Percentiles rank a stretch among this genome's conserved stretches.
phyloP scores from a whole-genome alignment of 2,113 vertebrate genomes.

The Vulpes vulpes region DNA sequence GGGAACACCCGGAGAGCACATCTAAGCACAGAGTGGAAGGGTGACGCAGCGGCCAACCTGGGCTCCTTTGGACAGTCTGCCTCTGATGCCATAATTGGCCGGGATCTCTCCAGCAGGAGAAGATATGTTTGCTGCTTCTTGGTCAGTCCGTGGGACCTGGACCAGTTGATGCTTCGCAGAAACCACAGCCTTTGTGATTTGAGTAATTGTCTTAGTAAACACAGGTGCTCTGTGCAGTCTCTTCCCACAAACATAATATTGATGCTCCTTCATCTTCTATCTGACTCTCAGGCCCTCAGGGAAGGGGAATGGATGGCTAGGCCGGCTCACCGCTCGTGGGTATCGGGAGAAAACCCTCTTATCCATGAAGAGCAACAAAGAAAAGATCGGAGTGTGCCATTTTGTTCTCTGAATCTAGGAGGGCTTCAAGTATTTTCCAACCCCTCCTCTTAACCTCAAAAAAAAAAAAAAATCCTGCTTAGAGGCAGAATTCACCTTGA shows the following conservation, averaged over 20 bases:
- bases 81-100: accelerated
- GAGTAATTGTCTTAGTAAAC: not conserved
- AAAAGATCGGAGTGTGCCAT: not conserved
- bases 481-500: not conserved
- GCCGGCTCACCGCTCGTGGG: not conserved
- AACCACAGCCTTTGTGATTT: not conserved
- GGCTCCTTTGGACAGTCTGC: not conserved
- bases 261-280: not conserved
- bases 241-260: not conserved
- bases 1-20: not conserved
- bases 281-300: not conserved
- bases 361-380: too few relatives aligned
- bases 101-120: accelerated
- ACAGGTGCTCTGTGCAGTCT: not conserved
- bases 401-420: not conserved
- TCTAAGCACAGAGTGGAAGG: not conserved
- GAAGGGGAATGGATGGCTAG: not conserved
- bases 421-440: not conserved
- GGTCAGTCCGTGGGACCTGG: not conserved
- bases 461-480: not conserved
- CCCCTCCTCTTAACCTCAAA: not conserved
- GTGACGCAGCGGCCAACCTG: not conserved
- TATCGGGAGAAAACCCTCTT: too few relatives aligned
- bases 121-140: not conserved
- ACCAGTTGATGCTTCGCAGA: not conserved